Evolutionary conservation across 2,113 vertebrate genomes (phyloP), one percentile per base, ranked within the genome.

Genomic region (Cyanocitta stelleri): DNA sequence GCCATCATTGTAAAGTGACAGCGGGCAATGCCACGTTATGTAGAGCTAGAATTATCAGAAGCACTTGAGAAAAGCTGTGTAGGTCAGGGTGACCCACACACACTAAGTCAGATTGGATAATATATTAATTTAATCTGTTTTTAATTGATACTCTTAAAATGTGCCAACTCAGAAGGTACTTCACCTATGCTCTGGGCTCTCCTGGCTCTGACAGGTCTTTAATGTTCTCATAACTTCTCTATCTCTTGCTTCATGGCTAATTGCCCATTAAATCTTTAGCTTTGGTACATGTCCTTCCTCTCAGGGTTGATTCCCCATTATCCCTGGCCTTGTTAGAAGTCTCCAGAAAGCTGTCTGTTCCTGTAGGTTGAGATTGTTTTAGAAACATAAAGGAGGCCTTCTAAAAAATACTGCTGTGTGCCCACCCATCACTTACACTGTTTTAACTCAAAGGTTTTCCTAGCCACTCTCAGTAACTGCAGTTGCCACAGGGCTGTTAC

Each of bases 121-220:
- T 23, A 66, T 44, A 46, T 24, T 2, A 76, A 85, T 86, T 95
- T 87, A 84, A 94, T 94, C 35, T 74, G 55, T 4, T 91, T 93
- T 95, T 80, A 85, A 96, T 46, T 80, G 72, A 63, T 71, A 86
- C n/a, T 84, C 32, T 88, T 68, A 33, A 88, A 93, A 88, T 71
- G 22, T 74, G 56, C 30, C 20, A 26, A 54, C 3, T 84, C 61
- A 61, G 23, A 81, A 84, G 24, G 20, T 52, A 30, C 32, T 55
- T 67, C 16, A 33, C 39, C 17, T 88, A 9, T 27, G 71, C 63
- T 44, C 43, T 84, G 55, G 91, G 75, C 43, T 74, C 41, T 94
- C 30, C 55, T 67, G 79, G 29, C 76, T 59, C 88, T 71, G 59
- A 27, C 41, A 77, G 35, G 12, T 74, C 67, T 88, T 94, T 86